A percentile compares a stretch with the other conserved stretches of the same genome.
Conservation (phyloP, 2,888 invertebrate genomes). For the Dasysyrphus albostriatus region DNA sequence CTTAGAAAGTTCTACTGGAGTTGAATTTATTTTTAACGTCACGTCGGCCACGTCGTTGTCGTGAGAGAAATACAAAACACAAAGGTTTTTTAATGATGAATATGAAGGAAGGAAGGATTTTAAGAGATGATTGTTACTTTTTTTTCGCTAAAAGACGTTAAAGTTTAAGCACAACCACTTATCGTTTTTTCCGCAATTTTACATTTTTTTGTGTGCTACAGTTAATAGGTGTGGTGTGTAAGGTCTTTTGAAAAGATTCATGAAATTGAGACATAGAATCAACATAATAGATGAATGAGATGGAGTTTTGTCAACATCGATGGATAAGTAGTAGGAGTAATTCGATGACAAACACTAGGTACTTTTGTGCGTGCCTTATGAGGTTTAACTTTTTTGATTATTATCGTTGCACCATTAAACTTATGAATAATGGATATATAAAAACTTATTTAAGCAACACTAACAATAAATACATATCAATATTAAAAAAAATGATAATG, state of each 20-base stretch:
- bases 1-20: neutral
- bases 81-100: slow-evolving; percentile 10
- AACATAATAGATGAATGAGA: slow-evolving; percentile 5
- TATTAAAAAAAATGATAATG: neutral
- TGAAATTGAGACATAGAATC: slow-evolving; percentile 15
- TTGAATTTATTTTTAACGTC: neutral
- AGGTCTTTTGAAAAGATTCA: slow-evolving; percentile 2
- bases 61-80: neutral
- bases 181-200: neutral
- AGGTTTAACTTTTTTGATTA: neutral
- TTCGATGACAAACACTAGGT: slow-evolving; percentile 7
- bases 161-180: neutral
- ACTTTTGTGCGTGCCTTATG: neutral
- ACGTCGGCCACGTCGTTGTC: too few relatives aligned
- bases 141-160: neutral
- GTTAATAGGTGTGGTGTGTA: neutral
- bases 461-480: slow-evolving; percentile 11
- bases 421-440: neutral
- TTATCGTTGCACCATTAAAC: neutral
- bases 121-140: slow-evolving; percentile 6
- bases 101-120: slow-evolving; percentile 21
- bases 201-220: neutral
- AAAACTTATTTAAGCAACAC: neutral
- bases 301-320: neutral
- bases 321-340: too few relatives aligned